Evolutionary conservation across 2,113 vertebrate species (phyloP).

Genomic region (Thomomys bottae): DNA sequence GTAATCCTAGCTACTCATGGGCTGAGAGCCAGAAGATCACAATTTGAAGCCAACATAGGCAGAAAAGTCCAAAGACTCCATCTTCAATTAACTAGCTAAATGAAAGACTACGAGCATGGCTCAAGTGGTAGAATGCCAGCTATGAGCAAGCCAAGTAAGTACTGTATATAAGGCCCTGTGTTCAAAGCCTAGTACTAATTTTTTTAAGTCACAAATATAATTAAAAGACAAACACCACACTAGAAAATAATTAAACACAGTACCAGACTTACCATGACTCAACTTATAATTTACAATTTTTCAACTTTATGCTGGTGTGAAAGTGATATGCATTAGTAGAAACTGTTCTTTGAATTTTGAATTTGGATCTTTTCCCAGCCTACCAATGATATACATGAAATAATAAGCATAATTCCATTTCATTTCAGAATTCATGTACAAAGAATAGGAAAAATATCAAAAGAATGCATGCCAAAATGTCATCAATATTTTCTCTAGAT

Average conservation of each 20-base stretch:
- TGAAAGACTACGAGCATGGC: too few relatives aligned
- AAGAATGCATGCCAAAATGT: neutral
- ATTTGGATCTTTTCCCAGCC: neutral
- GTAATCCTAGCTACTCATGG: too few relatives aligned
- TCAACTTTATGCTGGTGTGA: neutral
- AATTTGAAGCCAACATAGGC: too few relatives aligned
- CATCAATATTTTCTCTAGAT: slow-evolving; percentile 13
- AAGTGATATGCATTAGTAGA: neutral
- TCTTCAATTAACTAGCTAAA: too few relatives aligned
- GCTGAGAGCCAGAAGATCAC: too few relatives aligned
- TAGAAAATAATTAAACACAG: neutral
- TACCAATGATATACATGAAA: neutral
- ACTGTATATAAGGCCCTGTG: too few relatives aligned
- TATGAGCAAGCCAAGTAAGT: too few relatives aligned
- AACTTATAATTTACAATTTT: neutral
- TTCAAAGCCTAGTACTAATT: too few relatives aligned
- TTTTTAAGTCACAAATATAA: neutral
- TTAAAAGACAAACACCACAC: neutral
- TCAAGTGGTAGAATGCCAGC: too few relatives aligned
- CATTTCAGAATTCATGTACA: neutral
- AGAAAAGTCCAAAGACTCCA: too few relatives aligned
- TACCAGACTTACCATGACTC: neutral
- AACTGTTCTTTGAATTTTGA: neutral
- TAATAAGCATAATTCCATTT: neutral
- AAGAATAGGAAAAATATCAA: slow-evolving; percentile 13